These are phyloP conservation scores for Phortica magna DNA, from an alignment of 2,888 invertebrate species.

Conservation along the genomic window DNA sequence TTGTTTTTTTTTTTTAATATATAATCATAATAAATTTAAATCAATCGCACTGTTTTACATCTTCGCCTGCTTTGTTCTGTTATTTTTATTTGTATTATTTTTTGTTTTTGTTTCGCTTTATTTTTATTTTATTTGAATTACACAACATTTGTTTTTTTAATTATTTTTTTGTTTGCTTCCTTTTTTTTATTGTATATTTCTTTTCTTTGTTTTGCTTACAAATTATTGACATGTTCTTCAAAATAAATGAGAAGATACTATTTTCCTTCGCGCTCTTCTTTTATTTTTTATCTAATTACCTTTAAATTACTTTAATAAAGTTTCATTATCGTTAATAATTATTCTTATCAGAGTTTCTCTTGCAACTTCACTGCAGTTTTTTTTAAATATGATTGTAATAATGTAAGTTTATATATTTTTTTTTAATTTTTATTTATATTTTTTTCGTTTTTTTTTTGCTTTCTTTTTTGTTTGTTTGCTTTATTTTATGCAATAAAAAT, in stretches of 20 bases:
- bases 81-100: conserved; percentile 48
- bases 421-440: conserved; percentile 39
- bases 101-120: conserved; percentile 39
- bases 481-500: conserved; percentile 52
- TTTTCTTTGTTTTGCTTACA: conserved; percentile 59
- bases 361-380: conserved; percentile 28
- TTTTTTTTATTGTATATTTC: conserved; percentile 33
- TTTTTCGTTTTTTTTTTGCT: conserved; percentile 36
- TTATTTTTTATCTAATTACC: conserved; percentile 27
- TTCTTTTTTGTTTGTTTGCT: conserved; percentile 9
- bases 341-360: conserved; percentile 32
- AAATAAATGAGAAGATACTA: conserved; percentile 12
- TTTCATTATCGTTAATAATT: conserved; percentile 26
- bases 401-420: conserved; percentile 42
- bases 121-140: conserved; percentile 40
- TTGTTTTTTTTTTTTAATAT: conserved; percentile 49
- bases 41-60: conserved; percentile 34
- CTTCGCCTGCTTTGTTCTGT: conserved; percentile 40
- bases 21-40: conserved; percentile 25
- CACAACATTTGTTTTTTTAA: conserved; percentile 46
- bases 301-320: conserved; percentile 34
- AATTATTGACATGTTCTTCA: conserved; percentile 63
- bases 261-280: conserved; percentile 44
- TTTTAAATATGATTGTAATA: conserved; percentile 49
- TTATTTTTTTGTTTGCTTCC: conserved; percentile 53